These are phyloP conservation scores for Cottoperca gobio DNA, from an alignment of 2,797 vertebrate species.

Conservation along the genomic window DNA sequence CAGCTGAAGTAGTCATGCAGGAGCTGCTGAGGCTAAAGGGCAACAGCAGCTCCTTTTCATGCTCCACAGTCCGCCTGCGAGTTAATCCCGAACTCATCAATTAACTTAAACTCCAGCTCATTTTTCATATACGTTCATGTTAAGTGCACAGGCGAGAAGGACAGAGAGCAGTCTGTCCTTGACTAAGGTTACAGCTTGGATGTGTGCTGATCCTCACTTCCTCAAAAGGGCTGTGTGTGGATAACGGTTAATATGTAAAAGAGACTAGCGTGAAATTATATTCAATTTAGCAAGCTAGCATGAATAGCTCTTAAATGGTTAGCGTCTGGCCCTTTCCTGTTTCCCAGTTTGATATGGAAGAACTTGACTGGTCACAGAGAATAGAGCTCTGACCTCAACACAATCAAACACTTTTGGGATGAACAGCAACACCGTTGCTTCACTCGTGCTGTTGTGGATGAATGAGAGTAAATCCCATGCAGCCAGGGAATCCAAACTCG, in stretches of 20 bases:
- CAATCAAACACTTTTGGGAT: neutral
- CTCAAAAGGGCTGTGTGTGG: neutral
- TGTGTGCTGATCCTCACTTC: neutral
- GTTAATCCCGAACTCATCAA: constrained; percentile 51
- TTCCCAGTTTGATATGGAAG: neutral
- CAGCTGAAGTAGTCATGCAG: constrained; percentile 14
- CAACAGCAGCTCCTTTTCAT: constrained; percentile 22
- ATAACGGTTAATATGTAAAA: too few relatives aligned
- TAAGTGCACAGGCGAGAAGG: constrained; percentile 35
- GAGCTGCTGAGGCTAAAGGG: constrained; percentile 28
- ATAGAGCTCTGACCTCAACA: too few relatives aligned
- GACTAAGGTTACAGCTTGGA: neutral
- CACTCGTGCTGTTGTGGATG: neutral
- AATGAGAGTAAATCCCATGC: neutral
- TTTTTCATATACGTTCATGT: constrained; percentile 42
- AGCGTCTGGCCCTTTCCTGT: too few relatives aligned
- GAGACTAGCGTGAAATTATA: too few relatives aligned
- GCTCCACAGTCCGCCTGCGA: constrained; percentile 2
- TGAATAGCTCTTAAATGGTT: too few relatives aligned
- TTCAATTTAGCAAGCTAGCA: too few relatives aligned
- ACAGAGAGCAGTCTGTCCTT: constrained; percentile 52
- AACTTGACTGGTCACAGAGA: neutral
- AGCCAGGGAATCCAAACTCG: neutral
- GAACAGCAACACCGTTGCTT: neutral
- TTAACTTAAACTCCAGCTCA: constrained; percentile 42